Percentiles rank a stretch among this genome's conserved stretches.
phyloP scores from a whole-genome alignment of 1,140 invertebrate genomes.

The Drosophila virilis region DNA sequence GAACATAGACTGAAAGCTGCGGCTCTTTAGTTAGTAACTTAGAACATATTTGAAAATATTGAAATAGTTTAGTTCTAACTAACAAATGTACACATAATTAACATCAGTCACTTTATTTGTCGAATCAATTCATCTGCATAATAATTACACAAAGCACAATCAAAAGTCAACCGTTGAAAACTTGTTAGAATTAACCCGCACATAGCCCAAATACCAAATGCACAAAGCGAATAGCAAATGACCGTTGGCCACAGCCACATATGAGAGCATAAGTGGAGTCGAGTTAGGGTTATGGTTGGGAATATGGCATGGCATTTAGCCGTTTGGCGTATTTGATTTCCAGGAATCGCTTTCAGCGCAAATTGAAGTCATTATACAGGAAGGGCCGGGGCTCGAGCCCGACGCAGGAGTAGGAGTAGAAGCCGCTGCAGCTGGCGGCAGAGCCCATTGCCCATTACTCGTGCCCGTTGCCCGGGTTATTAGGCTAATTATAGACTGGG shows the following conservation, averaged over 20 bases:
- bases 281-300: slow-evolving; percentile 16
- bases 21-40: too few relatives aligned
- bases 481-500: slow-evolving; percentile 79
- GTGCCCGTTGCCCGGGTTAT: slow-evolving; percentile 61
- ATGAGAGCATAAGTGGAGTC: slow-evolving; percentile 18
- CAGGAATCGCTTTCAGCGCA: slow-evolving; percentile 80
- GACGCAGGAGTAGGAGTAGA: neutral
- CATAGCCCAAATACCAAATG: slow-evolving; percentile 61
- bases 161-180: slow-evolving; percentile 20
- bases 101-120: neutral
- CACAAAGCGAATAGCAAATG: slow-evolving; percentile 67
- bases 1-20: too few relatives aligned
- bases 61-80: too few relatives aligned
- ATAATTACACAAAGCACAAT: slow-evolving; percentile 38
- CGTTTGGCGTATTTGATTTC: slow-evolving; percentile 79
- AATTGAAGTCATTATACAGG: slow-evolving; percentile 79
- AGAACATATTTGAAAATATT: too few relatives aligned
- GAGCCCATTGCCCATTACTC: slow-evolving; percentile 32
- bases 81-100: too few relatives aligned
- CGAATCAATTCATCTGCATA: slow-evolving; percentile 22
- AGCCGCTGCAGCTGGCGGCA: slow-evolving; percentile 23
- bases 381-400: neutral
- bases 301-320: slow-evolving; percentile 77
- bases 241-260: slow-evolving; percentile 42
- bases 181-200: slow-evolving; percentile 28